Conservation (phyloP, 2,797 vertebrate genomes). For the Acrossocheilus wenchowensis region DNA sequence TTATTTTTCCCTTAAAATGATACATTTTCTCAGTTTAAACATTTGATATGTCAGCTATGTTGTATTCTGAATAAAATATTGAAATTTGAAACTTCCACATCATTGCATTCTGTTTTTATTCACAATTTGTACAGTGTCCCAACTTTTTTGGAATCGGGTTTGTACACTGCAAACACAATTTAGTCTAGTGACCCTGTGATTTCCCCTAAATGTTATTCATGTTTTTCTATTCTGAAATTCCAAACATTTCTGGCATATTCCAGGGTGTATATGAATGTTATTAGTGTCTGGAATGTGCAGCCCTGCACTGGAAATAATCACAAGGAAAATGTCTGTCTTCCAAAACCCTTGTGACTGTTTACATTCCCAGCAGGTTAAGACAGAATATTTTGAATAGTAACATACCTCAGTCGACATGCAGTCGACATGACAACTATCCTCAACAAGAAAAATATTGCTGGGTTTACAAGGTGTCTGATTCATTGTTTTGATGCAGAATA, state of each 20-base stretch:
- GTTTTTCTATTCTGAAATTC: neutral
- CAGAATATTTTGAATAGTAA: no score
- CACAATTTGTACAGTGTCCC: no score
- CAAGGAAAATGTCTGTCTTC: neutral
- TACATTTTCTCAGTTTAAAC: no score
- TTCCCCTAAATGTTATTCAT: neutral
- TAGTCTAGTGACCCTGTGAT: neutral
- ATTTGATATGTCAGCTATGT: no score
- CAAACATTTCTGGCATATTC: neutral
- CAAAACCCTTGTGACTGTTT: neutral
- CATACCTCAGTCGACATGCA: neutral
- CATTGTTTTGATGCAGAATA: neutral
- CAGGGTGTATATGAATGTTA: neutral
- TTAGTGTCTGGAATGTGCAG: neutral
- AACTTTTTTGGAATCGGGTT: no score
- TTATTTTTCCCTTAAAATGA: no score
- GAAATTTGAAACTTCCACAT: no score
- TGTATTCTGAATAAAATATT: no score
- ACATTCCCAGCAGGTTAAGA: neutral
- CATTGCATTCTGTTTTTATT: no score
- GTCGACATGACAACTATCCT: no score
- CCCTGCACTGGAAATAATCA: neutral
- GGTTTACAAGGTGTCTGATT: neutral
- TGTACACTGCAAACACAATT: neutral
- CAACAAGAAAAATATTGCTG: neutral